Percentiles rank a stretch among this genome's conserved stretches.
Evolutionary conservation across 2,113 vertebrate species (phyloP).

Genomic region (Struthidea cinerea): DNA sequence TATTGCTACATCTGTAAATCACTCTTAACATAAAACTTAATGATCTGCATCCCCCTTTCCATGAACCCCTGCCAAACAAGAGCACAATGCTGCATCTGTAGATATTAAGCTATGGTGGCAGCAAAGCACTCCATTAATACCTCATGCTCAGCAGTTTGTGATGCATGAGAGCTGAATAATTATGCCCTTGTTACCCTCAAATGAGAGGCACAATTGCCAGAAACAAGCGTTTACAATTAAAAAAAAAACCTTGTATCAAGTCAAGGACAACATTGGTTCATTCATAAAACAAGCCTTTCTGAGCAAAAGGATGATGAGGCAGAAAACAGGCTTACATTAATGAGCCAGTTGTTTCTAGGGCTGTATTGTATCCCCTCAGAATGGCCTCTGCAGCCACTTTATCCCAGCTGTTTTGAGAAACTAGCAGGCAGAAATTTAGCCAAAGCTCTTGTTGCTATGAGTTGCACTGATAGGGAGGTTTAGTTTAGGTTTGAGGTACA

Average conservation of each 20-base stretch:
- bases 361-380: background rate
- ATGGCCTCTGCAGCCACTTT: background rate
- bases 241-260: background rate
- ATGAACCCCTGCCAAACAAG: slow-evolving; percentile 7
- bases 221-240: background rate
- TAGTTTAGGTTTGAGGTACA: background rate
- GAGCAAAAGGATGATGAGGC: background rate
- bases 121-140: slow-evolving; percentile 39
- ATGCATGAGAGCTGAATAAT: slow-evolving; percentile 31
- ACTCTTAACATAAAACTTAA: slow-evolving; percentile 30
- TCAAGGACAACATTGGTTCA: slow-evolving; percentile 40
- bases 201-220: slow-evolving; percentile 12
- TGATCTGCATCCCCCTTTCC: slow-evolving; percentile 1
- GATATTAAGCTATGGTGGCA: slow-evolving; percentile 27
- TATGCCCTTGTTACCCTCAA: slow-evolving; percentile 25
- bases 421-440: background rate
- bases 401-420: background rate
- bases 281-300: slow-evolving; percentile 31
- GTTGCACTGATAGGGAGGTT: background rate
- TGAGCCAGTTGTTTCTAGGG: background rate
- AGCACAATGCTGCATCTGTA: slow-evolving; percentile 35
- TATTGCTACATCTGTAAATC: slow-evolving; percentile 39
- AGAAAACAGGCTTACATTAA: background rate
- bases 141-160: slow-evolving; percentile 44
- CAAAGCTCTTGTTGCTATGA: background rate